These are phyloP conservation scores for Liparis tanakae DNA, from an alignment of 2,797 vertebrate species.

Conservation along the genomic window DNA sequence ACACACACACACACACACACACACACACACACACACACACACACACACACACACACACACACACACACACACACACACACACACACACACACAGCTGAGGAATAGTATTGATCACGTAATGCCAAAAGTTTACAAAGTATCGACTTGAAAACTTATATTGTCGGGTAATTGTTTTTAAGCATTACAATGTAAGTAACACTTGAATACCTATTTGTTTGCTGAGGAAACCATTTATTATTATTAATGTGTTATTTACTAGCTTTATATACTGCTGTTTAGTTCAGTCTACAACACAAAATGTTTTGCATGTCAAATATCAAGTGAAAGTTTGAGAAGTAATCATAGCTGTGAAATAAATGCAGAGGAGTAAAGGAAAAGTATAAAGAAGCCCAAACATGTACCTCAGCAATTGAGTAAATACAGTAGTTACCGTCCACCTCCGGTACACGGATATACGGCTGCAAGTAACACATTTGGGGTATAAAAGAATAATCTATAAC, in stretches of 20 bases:
- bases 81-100: not conserved
- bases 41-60: constrained; percentile 2
- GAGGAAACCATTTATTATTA: not conserved
- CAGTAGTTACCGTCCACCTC: not conserved
- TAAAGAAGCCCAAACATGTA: not conserved
- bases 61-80: constrained; percentile 1
- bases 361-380: not conserved
- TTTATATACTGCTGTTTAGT: not conserved
- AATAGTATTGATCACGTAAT: not conserved
- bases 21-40: not conserved
- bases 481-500: not conserved
- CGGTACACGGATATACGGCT: not conserved
- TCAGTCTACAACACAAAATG: not conserved
- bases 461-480: not conserved
- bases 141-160: not conserved
- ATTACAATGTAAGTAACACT: not conserved
- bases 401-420: not conserved
- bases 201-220: not conserved
- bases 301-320: not conserved
- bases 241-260: not conserved
- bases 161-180: not conserved
- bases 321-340: not conserved
- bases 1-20: not conserved
- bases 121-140: not conserved
- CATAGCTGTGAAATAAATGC: not conserved